A percentile compares a stretch with the other conserved stretches of the same genome.
These are phyloP conservation scores for Bergia puertoricense DNA, from an alignment of 92 coral and sea anemone species.

Conservation along the genomic window DNA sequence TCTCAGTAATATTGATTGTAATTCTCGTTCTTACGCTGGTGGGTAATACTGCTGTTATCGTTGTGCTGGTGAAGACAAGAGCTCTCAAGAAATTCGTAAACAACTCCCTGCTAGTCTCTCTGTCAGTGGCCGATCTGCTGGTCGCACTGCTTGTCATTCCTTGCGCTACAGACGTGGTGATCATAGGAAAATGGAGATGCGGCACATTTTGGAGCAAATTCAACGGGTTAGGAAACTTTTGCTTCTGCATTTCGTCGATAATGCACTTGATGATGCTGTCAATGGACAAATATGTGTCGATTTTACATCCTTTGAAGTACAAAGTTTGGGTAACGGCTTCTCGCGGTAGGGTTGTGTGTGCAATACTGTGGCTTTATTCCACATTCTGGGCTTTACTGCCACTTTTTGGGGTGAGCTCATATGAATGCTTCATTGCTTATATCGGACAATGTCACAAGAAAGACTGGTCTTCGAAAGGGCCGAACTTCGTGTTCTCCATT, in stretches of 20 bases:
- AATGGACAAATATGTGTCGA: constrained; percentile 67
- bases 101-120: constrained; percentile 61
- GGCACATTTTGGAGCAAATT: constrained; percentile 59
- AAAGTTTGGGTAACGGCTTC: constrained; percentile 57
- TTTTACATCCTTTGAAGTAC: constrained; percentile 64
- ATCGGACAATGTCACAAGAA: constrained; percentile 57
- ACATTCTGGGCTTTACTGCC: constrained; percentile 71
- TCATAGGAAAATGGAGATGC: constrained; percentile 70
- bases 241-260: constrained; percentile 78
- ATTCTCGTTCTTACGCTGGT: constrained; percentile 54
- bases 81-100: constrained; percentile 57
- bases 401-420: constrained; percentile 59
- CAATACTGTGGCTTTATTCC: constrained; percentile 63
- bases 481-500: constrained; percentile 45
- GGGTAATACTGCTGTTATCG: constrained; percentile 65
- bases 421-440: constrained; percentile 71
- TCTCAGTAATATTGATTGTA: constrained; percentile 33
- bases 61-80: constrained; percentile 58
- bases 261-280: constrained; percentile 85
- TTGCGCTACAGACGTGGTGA: constrained; percentile 67
- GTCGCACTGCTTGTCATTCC: constrained; percentile 73
- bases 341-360: constrained; percentile 49
- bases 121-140: constrained; percentile 72
- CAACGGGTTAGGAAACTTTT: constrained; percentile 74
- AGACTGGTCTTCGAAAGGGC: constrained; percentile 49